Conservation (phyloP, 2,113 vertebrate genomes). For the Fukomys damarensis region DNA sequence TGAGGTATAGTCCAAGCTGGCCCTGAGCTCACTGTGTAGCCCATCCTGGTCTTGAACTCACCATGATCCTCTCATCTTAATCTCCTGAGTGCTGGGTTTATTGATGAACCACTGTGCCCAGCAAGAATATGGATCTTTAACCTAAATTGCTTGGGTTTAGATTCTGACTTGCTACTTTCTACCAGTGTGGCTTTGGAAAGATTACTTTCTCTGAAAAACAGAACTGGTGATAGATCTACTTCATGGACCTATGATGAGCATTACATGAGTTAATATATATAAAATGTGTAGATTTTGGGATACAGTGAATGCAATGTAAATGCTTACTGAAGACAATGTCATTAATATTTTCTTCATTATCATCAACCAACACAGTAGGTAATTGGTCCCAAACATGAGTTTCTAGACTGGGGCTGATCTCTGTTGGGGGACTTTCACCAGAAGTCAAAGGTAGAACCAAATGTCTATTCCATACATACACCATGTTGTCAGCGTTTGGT, state of each 20-base stretch:
- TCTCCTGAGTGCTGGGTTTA: not conserved
- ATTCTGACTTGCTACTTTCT: not conserved
- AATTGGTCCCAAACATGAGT: not conserved
- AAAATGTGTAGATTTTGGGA: not conserved
- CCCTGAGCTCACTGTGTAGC: not conserved
- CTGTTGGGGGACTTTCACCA: not conserved
- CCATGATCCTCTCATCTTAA: not conserved
- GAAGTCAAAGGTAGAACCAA: not conserved
- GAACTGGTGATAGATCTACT: not conserved
- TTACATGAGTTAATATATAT: not conserved
- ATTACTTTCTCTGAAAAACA: not conserved
- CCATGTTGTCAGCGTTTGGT: not conserved
- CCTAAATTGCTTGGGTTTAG: not conserved
- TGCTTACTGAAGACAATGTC: not conserved
- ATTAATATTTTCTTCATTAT: not conserved
- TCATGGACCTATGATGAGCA: not conserved
- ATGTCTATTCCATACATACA: not conserved
- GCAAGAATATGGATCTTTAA: not conserved
- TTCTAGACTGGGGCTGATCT: not conserved
- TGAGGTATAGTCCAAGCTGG: too few relatives aligned
- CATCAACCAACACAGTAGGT: not conserved
- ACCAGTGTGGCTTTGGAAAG: not conserved
- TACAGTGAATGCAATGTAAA: rapidly evolving
- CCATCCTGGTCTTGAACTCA: not conserved
- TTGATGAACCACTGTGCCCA: not conserved